A percentile compares a stretch with the other conserved stretches of the same genome.
These are phyloP conservation scores for Speoplatyrhinus poulsoni DNA, from an alignment of 2,113 vertebrate genomes.

Conservation along the genomic window DNA sequence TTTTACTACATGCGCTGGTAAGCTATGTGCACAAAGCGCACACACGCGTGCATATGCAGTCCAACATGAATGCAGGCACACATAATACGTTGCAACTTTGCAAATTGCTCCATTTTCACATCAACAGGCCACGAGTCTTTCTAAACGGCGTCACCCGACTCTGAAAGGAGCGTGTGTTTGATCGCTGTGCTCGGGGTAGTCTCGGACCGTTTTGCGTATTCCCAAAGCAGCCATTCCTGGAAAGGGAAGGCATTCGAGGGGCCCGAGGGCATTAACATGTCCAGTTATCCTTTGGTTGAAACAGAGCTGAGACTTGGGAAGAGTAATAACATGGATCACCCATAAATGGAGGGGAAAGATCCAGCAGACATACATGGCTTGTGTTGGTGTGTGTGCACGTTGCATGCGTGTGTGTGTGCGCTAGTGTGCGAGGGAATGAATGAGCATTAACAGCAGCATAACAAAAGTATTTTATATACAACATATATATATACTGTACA, in stretches of 20 bases:
- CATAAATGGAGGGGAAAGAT: conserved; percentile 9
- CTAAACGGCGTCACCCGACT: conserved; percentile 7
- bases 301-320: not conserved
- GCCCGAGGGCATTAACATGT: conserved; percentile 32
- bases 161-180: conserved; percentile 4
- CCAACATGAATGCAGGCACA: not conserved
- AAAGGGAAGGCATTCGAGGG: conserved; percentile 14
- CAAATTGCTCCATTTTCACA: conserved; percentile 46
- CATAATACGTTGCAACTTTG: not conserved
- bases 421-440: not conserved
- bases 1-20: conserved; percentile 6
- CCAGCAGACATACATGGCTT: conserved; percentile 1
- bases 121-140: conserved; percentile 22
- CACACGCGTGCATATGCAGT: not conserved
- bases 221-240: conserved; percentile 4
- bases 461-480: not conserved
- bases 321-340: conserved; percentile 9
- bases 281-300: conserved; percentile 30
- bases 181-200: conserved; percentile 2
- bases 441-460: not conserved
- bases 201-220: conserved; percentile 33
- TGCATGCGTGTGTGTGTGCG: not conserved
- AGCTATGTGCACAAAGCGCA: not conserved
- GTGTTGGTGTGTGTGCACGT: not conserved
- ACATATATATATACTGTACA: too few relatives aligned